phyloP scores from a whole-genome alignment of 2,113 vertebrate genomes.

The Cheilinus undulatus region DNA sequence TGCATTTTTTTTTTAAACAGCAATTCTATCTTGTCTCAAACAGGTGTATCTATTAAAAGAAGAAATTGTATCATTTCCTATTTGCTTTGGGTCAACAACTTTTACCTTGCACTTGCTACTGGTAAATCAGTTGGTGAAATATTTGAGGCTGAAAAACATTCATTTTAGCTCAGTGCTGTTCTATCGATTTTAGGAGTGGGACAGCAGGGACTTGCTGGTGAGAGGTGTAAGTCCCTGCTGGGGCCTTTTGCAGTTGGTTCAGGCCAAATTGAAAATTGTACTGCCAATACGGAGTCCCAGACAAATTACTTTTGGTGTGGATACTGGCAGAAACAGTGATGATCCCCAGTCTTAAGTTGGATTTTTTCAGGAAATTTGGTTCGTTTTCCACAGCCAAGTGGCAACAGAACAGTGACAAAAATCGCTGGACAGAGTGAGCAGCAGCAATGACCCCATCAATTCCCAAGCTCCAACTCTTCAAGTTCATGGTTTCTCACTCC shows the following conservation, averaged over 20 bases:
- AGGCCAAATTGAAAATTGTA: conserved; percentile 19
- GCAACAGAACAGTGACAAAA: conserved; percentile 19
- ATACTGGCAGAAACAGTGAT: conserved; percentile 30
- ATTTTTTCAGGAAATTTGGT: conserved; percentile 50
- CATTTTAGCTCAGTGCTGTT: conserved; percentile 37
- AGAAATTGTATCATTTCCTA: not conserved
- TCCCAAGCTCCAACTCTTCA: no score
- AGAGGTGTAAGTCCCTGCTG: conserved; percentile 8
- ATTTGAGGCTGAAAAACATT: conserved; percentile 11
- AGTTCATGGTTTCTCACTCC: no score
- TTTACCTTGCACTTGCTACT: conserved; percentile 16
- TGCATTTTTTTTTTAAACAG: not conserved
- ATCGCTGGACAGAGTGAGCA: no score
- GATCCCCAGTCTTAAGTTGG: conserved; percentile 46
- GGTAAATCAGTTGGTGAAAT: conserved; percentile 21
- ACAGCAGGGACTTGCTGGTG: conserved; percentile 42
- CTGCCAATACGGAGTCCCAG: not conserved
- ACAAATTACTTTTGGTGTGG: conserved; percentile 18
- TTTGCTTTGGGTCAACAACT: conserved; percentile 13
- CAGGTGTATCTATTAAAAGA: not conserved
- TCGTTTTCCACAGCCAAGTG: conserved; percentile 34
- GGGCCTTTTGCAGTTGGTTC: conserved; percentile 53
- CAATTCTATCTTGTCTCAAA: not conserved
- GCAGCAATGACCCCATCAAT: no score
- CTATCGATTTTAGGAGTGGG: conserved; percentile 46